These are phyloP conservation scores for Oceanites oceanicus DNA, from an alignment of 2,113 vertebrate species.

Conservation along the genomic window DNA sequence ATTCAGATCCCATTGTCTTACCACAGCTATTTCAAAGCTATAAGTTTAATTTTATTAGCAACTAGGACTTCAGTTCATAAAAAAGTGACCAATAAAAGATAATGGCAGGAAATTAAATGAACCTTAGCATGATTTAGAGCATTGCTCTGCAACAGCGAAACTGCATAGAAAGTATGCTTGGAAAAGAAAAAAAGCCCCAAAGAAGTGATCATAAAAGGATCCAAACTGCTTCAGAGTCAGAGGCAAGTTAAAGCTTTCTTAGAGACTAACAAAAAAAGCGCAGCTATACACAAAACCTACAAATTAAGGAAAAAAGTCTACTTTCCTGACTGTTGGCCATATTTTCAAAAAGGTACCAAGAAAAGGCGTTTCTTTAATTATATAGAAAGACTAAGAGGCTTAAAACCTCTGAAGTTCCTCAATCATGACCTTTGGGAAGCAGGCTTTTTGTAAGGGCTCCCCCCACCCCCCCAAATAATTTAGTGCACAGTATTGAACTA, in stretches of 20 bases:
- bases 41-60: slow-evolving; percentile 42
- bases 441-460: background rate
- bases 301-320: background rate
- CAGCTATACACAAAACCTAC: background rate
- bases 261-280: background rate
- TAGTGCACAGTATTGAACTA: background rate
- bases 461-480: background rate
- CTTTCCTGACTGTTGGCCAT: background rate
- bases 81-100: slow-evolving; percentile 54
- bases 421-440: background rate
- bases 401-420: background rate
- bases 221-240: background rate
- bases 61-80: slow-evolving; percentile 36
- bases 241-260: background rate
- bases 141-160: background rate
- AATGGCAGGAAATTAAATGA: slow-evolving; percentile 56
- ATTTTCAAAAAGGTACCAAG: background rate
- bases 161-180: background rate
- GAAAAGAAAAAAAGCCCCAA: background rate
- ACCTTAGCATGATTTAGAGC: slow-evolving; percentile 18
- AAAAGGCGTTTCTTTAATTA: background rate
- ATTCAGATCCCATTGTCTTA: background rate
- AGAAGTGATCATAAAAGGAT: background rate
- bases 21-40: background rate
- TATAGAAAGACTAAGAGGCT: background rate